A percentile compares a stretch with the other conserved stretches of the same genome.
phyloP scores from a whole-genome alignment of 2,888 invertebrate species.

The Adineta ricciae region DNA sequence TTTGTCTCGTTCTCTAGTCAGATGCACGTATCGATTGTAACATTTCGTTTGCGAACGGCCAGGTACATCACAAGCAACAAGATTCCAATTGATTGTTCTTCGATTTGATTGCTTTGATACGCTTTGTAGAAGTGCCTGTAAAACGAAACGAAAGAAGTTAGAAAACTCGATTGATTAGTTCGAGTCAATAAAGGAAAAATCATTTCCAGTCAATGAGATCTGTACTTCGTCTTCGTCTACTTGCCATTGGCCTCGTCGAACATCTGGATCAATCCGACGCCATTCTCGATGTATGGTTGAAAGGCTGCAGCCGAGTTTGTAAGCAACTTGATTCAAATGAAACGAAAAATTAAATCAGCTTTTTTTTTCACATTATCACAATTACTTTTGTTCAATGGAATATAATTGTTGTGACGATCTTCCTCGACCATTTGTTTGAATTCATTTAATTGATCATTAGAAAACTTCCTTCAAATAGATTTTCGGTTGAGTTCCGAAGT shows the following conservation, averaged over 20 bases:
- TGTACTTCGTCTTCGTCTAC: conserved; percentile 17
- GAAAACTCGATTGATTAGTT: background rate
- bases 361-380: no score
- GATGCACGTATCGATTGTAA: background rate
- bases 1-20: background rate
- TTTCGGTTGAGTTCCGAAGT: no score
- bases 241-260: background rate
- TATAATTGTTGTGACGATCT: background rate
- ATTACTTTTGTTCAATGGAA: conserved; percentile 12
- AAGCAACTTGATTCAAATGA: background rate
- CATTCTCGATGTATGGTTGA: background rate
- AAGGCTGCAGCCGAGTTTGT: background rate
- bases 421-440: background rate
- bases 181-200: background rate
- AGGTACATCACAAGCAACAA: background rate
- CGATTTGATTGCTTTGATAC: conserved; percentile 6
- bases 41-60: conserved; percentile 1
- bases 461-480: background rate
- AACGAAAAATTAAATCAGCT: no score
- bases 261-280: background rate
- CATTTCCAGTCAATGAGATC: background rate
- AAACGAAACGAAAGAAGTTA: background rate
- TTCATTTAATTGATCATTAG: background rate
- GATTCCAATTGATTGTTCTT: background rate
- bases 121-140: background rate